Percentiles rank a stretch among this genome's conserved stretches.
These are phyloP conservation scores for Teleiodes luculella DNA, from an alignment of 2,888 invertebrate genomes.

Conservation along the genomic window DNA sequence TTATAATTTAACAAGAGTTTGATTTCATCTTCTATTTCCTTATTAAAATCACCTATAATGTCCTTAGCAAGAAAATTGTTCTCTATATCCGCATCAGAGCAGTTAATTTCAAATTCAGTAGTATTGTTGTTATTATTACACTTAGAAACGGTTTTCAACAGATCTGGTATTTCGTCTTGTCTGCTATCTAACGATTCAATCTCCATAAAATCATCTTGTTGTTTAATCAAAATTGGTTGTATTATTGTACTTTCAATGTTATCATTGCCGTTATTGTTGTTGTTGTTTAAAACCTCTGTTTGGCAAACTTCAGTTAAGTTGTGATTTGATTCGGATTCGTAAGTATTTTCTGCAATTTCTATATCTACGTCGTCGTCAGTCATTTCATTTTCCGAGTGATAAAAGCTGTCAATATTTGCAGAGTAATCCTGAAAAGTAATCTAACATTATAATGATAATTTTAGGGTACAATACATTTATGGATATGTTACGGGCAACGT, in stretches of 20 bases:
- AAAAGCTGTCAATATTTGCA: conserved; percentile 67
- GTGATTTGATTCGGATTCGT: conserved; percentile 44
- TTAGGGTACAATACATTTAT: no score
- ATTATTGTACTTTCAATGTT: conserved; percentile 28
- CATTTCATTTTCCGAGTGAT: conserved; percentile 75
- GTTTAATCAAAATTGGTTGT: conserved; percentile 19
- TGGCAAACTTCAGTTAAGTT: conserved; percentile 39
- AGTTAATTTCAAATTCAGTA: conserved; percentile 47
- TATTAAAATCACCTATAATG: conserved; percentile 79
- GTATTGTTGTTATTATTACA: conserved; percentile 57
- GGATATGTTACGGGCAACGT: no score
- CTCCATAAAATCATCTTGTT: conserved; percentile 31
- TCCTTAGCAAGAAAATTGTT: conserved; percentile 69
- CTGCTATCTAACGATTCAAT: conserved; percentile 38
- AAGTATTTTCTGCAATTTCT: conserved; percentile 55
- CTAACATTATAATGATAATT: background rate
- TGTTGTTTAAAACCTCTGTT: conserved; percentile 65
- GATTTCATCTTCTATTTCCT: conserved; percentile 80
- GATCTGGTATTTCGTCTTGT: conserved; percentile 63
- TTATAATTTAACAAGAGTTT: conserved; percentile 70
- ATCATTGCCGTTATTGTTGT: conserved; percentile 43
- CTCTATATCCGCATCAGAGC: conserved; percentile 64
- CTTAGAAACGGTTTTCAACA: conserved; percentile 62
- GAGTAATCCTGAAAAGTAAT: conserved; percentile 62
- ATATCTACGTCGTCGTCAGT: conserved; percentile 71